Conservation (phyloP, 2,888 invertebrate genomes). For the Ornithoptera alexandrae region DNA sequence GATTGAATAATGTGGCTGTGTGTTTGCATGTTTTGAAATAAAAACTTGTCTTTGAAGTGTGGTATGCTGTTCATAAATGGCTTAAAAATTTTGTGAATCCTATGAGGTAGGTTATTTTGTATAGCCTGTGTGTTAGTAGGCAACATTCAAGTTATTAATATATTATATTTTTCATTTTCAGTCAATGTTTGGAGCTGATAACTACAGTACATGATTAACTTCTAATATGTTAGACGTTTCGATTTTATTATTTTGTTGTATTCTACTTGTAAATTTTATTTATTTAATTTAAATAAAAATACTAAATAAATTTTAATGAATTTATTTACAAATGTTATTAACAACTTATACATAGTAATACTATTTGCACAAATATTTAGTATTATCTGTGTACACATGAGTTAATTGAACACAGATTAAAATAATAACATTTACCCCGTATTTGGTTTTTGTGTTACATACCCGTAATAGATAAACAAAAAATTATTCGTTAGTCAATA, state of each 20-base stretch:
- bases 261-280: slow-evolving; percentile 9
- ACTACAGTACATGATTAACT: slow-evolving; percentile 57
- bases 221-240: slow-evolving; percentile 29
- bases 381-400: slow-evolving; percentile 55
- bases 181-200: slow-evolving; percentile 73
- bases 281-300: slow-evolving; percentile 41
- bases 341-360: slow-evolving; percentile 51
- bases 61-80: slow-evolving; percentile 24
- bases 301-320: slow-evolving; percentile 40
- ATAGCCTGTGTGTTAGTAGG: slow-evolving; percentile 32
- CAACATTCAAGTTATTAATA: slow-evolving; percentile 29
- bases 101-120: slow-evolving; percentile 33
- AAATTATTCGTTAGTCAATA: slow-evolving; percentile 13
- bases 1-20: slow-evolving; percentile 31
- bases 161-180: slow-evolving; percentile 57
- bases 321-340: slow-evolving; percentile 54
- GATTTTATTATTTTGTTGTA: slow-evolving; percentile 33
- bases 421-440: slow-evolving; percentile 38
- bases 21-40: slow-evolving; percentile 36
- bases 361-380: slow-evolving; percentile 49
- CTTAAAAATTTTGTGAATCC: slow-evolving; percentile 26
- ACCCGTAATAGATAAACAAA: slow-evolving; percentile 49
- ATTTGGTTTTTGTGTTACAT: slow-evolving; percentile 51
- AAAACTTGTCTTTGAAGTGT: slow-evolving; percentile 25
- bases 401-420: slow-evolving; percentile 36